Percentiles rank a stretch among this genome's conserved stretches.
Evolutionary conservation across 2,113 vertebrate species (phyloP).

Genomic region (Oriolus oriolus): DNA sequence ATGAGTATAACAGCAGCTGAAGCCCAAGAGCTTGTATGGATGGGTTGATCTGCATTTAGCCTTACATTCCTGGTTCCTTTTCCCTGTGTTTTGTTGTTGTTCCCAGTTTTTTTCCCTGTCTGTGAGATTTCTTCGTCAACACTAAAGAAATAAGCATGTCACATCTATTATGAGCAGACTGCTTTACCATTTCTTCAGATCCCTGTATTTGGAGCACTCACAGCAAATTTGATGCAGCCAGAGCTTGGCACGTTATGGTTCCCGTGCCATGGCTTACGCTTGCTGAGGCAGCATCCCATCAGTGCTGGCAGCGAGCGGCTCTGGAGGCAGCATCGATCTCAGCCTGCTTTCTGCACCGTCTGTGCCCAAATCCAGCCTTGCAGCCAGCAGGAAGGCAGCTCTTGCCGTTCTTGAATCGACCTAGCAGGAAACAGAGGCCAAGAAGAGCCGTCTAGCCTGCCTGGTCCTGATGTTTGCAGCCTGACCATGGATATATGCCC

Average conservation of each 20-base stretch:
- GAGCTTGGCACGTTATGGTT: neutral
- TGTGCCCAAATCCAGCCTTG: neutral
- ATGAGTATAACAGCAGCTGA: neutral
- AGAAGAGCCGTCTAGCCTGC: neutral
- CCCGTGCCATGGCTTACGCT: accelerated
- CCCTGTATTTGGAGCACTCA: neutral
- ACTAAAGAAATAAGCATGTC: neutral
- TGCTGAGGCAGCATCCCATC: neutral
- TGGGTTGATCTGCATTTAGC: neutral
- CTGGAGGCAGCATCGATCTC: neutral
- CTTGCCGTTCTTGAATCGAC: neutral
- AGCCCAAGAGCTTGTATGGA: neutral
- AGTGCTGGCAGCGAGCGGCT: neutral
- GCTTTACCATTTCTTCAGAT: neutral
- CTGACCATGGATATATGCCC: neutral
- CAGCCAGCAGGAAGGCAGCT: neutral
- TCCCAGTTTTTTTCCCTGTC: neutral
- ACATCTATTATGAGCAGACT: neutral
- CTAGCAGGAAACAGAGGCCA: neutral
- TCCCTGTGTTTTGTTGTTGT: neutral
- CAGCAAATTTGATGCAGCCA: neutral
- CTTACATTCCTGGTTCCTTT: neutral
- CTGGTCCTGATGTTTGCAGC: neutral
- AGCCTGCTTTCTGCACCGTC: neutral
- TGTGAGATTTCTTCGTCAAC: neutral